Evolutionary conservation across 2,888 invertebrate species (phyloP).

Genomic region (Biston betularia): DNA sequence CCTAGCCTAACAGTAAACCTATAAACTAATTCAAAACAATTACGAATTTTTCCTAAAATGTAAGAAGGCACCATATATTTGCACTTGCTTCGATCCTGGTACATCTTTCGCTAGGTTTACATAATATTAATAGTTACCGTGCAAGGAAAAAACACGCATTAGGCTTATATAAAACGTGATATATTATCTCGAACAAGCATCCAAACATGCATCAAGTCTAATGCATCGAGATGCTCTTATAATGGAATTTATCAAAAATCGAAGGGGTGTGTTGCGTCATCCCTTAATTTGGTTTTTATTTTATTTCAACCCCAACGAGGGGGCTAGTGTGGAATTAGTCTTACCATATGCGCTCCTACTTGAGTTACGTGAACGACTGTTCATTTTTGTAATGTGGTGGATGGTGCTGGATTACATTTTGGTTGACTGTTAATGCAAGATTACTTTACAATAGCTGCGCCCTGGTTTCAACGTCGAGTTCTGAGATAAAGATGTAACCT

Average conservation of each 20-base stretch:
- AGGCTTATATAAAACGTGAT: conserved; percentile 23
- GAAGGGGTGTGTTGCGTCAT: conserved; percentile 85
- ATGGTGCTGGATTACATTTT: neutral
- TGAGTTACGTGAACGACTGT: conserved; percentile 78
- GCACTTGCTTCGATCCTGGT: too few relatives aligned
- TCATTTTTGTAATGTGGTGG: conserved; percentile 60
- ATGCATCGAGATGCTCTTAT: conserved; percentile 72
- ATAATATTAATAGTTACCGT: conserved; percentile 1
- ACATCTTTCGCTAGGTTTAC: neutral
- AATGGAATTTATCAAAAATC: conserved; percentile 85
- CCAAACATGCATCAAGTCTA: conserved; percentile 63
- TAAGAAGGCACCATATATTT: too few relatives aligned
- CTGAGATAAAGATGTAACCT: too few relatives aligned
- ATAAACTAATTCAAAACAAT: too few relatives aligned
- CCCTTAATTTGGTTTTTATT: conserved; percentile 85
- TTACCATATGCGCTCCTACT: conserved; percentile 85
- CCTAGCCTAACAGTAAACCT: too few relatives aligned
- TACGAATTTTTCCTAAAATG: too few relatives aligned
- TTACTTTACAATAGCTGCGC: neutral
- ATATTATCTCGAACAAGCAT: conserved; percentile 49
- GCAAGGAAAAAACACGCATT: neutral
- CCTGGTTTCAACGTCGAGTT: too few relatives aligned
- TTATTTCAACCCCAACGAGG: conserved; percentile 75
- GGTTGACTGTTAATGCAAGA: neutral
- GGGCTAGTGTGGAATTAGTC: conserved; percentile 80